Conservation (phyloP, 2,113 vertebrate species). For the Eira barbara region DNA sequence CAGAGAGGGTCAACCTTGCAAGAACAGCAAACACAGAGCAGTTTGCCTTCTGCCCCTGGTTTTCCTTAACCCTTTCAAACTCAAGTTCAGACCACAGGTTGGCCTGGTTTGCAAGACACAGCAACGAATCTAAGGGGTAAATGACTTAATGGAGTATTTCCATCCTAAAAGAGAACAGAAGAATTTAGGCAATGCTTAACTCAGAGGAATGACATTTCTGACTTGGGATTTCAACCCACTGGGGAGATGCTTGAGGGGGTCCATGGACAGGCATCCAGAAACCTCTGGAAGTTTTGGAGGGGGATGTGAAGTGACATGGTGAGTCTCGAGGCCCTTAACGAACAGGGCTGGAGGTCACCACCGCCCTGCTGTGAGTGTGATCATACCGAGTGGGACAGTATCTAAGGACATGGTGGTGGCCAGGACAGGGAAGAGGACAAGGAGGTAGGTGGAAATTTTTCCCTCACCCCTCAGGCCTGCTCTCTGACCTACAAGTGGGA, state of each 20-base stretch:
- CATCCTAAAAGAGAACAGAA: neutral
- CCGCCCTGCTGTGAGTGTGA: neutral
- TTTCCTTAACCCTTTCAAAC: neutral
- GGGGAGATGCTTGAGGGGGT: neutral
- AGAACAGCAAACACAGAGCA: neutral
- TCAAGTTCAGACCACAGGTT: neutral
- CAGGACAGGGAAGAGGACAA: neutral
- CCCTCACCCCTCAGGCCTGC: neutral
- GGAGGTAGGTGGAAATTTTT: neutral
- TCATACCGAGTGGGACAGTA: neutral
- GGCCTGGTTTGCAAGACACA: neutral
- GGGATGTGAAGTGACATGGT: neutral
- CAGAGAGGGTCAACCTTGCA: neutral
- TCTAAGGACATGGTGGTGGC: fast-evolving
- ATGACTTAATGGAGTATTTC: neutral
- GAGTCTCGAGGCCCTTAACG: neutral
- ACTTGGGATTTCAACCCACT: fast-evolving
- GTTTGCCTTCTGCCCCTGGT: neutral
- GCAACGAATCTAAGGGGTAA: neutral
- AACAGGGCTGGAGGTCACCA: neutral
- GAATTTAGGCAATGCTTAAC: neutral
- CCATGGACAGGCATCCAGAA: neutral
- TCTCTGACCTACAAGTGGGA: conserved; percentile 45
- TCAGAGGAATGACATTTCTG: neutral
- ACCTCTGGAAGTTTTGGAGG: neutral